Evolutionary conservation across 2,797 vertebrate species (phyloP).

Genomic region (Peromyscus aztecus): DNA sequence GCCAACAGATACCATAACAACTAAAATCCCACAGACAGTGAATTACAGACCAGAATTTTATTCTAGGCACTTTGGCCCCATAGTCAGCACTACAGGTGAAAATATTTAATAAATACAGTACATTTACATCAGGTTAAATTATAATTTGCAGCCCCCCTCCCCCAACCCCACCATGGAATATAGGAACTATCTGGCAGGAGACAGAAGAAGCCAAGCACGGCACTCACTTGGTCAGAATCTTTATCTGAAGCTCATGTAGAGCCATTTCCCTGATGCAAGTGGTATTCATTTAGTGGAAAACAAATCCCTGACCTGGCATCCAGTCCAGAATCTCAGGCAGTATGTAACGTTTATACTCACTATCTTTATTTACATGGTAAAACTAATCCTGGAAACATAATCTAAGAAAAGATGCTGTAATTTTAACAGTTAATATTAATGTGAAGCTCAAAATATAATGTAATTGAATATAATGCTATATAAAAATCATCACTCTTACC

Average conservation of each 20-base stretch:
- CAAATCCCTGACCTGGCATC: background rate
- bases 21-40: background rate
- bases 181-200: background rate
- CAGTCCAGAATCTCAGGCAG: background rate
- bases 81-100: background rate
- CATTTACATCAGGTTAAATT: background rate
- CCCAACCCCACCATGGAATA: too few species aligned
- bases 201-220: background rate
- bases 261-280: background rate
- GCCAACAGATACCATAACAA: background rate
- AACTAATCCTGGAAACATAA: slow-evolving; percentile 44
- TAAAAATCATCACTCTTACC: slow-evolving; percentile 90
- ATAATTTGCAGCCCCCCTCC: too few species aligned
- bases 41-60: slow-evolving; percentile 35
- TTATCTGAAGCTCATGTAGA: background rate
- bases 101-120: background rate
- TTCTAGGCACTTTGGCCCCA: background rate
- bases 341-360: background rate
- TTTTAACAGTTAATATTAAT: slow-evolving; percentile 14
- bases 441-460: slow-evolving; percentile 37
- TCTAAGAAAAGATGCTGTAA: background rate
- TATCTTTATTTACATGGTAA: slow-evolving; percentile 34
- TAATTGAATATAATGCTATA: background rate
- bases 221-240: background rate
- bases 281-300: background rate